phyloP scores from a whole-genome alignment of 2,113 vertebrate genomes.

The Zeus faber region DNA sequence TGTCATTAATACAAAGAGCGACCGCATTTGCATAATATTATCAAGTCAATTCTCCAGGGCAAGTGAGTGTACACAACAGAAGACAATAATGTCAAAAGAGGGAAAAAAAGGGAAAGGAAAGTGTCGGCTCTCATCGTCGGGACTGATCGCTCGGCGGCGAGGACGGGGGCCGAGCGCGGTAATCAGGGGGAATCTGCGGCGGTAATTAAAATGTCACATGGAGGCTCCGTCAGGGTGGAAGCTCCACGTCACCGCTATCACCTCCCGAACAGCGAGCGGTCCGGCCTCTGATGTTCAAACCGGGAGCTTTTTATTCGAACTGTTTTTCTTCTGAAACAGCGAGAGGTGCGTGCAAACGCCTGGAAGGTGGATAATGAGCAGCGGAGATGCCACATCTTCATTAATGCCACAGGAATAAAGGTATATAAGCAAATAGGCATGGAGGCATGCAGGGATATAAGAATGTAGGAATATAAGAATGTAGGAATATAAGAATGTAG shows the following conservation, averaged over 20 bases:
- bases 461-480: no score
- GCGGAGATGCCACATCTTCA: no score
- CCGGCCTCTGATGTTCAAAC: no score
- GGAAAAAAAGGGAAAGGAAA: not conserved
- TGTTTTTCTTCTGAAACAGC: no score
- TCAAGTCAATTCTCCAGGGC: slow-evolving; percentile 47
- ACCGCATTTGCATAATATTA: slow-evolving; percentile 58
- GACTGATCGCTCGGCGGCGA: slow-evolving; percentile 50
- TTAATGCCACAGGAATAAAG: no score
- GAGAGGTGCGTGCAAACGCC: no score
- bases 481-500: no score
- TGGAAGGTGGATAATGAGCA: no score
- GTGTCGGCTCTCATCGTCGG: slow-evolving; percentile 54
- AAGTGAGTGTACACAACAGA: slow-evolving; percentile 51
- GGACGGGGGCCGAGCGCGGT: slow-evolving; percentile 49
- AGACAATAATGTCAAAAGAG: slow-evolving; percentile 58
- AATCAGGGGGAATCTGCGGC: slow-evolving; percentile 54
- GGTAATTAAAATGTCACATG: slow-evolving; percentile 70
- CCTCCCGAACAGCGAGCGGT: slow-evolving; percentile 40
- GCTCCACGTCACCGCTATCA: slow-evolving; percentile 24
- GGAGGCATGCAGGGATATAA: no score
- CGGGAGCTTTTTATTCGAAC: no score
- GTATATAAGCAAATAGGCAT: no score
- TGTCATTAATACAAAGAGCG: slow-evolving; percentile 66
- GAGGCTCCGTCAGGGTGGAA: slow-evolving; percentile 49